phyloP scores from a whole-genome alignment of 2,113 vertebrate genomes.

The Neotoma lepida region DNA sequence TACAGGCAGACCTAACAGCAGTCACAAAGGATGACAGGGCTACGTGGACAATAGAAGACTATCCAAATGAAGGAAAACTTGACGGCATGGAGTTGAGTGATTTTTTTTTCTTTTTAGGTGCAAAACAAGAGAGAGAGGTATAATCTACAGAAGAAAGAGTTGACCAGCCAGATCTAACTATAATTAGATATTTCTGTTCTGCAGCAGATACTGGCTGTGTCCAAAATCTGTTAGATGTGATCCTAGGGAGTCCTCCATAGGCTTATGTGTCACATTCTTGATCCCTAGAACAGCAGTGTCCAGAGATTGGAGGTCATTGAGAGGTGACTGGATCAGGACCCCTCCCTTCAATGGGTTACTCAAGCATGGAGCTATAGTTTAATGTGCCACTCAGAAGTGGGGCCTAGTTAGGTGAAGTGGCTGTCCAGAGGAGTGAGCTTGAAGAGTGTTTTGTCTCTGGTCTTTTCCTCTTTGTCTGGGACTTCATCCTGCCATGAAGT shows the following conservation, averaged over 20 bases:
- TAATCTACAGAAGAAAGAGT: neutral
- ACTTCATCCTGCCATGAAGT: neutral
- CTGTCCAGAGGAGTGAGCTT: too few relatives aligned
- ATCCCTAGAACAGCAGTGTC: neutral
- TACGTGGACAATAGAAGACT: neutral
- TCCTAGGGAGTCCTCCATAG: neutral
- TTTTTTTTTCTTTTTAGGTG: neutral
- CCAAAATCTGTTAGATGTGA: neutral
- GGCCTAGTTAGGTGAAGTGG: neutral
- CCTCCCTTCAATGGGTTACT: neutral
- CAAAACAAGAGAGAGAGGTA: neutral
- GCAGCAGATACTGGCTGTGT: neutral
- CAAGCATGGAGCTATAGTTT: neutral
- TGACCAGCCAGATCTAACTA: neutral
- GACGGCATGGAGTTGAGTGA: neutral
- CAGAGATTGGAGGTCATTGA: neutral
- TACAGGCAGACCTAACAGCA: neutral
- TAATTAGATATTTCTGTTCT: neutral
- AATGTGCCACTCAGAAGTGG: neutral
- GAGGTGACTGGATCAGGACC: neutral
- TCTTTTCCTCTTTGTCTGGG: too few relatives aligned
- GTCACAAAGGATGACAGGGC: neutral
- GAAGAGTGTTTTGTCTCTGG: neutral
- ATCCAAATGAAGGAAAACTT: neutral
- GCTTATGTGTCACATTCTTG: neutral